phyloP scores from a whole-genome alignment of 1,140 invertebrate genomes.

The Coenobita brevimanus region DNA sequence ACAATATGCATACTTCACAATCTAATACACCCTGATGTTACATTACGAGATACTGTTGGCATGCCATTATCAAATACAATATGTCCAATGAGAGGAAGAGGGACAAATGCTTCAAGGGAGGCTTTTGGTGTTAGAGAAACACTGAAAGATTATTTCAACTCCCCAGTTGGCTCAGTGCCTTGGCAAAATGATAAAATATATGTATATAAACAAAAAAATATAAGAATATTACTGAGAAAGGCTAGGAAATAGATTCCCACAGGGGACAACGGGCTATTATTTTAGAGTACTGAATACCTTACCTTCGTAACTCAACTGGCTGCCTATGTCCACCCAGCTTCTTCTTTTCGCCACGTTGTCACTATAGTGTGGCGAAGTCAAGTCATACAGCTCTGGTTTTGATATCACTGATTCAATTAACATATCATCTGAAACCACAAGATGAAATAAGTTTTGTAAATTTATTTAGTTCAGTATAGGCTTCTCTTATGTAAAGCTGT shows the following conservation, averaged over 20 bases:
- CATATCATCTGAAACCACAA: slow-evolving; percentile 45
- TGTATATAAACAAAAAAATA: neutral
- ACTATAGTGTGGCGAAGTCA: slow-evolving; percentile 27
- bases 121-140: slow-evolving; percentile 35
- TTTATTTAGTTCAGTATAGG: neutral
- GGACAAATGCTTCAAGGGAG: slow-evolving; percentile 9
- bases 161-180: slow-evolving; percentile 18
- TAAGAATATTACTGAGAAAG: slow-evolving; percentile 11
- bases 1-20: slow-evolving; percentile 41
- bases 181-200: slow-evolving; percentile 49
- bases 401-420: slow-evolving; percentile 34
- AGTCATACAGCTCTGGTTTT: no score
- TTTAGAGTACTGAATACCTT: neutral
- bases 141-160: slow-evolving; percentile 42
- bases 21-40: slow-evolving; percentile 39
- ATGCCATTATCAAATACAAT: no score
- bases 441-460: no score
- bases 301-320: no score
- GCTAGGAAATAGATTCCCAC: slow-evolving; percentile 10
- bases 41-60: slow-evolving; percentile 25
- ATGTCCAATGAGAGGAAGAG: slow-evolving; percentile 38
- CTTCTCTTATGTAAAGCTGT: no score
- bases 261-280: neutral
- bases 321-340: slow-evolving; percentile 35
- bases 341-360: slow-evolving; percentile 43